A percentile compares a stretch with the other conserved stretches of the same genome.
These are phyloP conservation scores for Arenicola marina DNA, from an alignment of 2,888 invertebrate genomes.

Conservation along the genomic window DNA sequence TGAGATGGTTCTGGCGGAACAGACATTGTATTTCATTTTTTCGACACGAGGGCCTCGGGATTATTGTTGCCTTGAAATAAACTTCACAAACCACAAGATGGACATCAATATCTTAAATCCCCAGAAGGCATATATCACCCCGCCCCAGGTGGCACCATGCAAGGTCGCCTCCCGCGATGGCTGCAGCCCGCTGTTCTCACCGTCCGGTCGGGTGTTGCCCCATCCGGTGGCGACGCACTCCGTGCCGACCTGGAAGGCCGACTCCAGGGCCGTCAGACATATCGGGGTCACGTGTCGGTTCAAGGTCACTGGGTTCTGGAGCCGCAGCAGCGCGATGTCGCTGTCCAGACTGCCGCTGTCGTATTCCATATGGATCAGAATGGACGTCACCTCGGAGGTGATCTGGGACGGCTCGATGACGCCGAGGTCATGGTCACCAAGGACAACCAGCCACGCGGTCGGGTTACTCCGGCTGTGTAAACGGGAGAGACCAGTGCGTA, in stretches of 20 bases:
- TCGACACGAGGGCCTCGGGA: no score
- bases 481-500: no score
- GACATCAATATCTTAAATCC: no score
- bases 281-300: conserved; percentile 4
- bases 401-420: not conserved
- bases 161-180: no score
- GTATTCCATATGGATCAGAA: not conserved
- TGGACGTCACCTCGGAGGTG: not conserved
- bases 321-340: conserved; percentile 17
- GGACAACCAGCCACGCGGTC: not conserved
- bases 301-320: conserved; percentile 1
- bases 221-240: conserved; percentile 8
- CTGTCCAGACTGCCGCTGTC: not conserved
- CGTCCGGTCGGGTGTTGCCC: conserved; percentile 9
- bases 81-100: no score
- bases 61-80: no score
- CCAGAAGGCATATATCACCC: no score
- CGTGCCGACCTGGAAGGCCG: not conserved
- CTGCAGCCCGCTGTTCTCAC: no score
- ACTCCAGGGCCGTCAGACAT: conserved; percentile 8
- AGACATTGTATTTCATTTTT: no score
- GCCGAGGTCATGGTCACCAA: not conserved
- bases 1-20: no score
- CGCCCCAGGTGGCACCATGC: no score
- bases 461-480: no score